Conservation (phyloP, 2,797 vertebrate genomes). For the Pangasius krempfi region DNA sequence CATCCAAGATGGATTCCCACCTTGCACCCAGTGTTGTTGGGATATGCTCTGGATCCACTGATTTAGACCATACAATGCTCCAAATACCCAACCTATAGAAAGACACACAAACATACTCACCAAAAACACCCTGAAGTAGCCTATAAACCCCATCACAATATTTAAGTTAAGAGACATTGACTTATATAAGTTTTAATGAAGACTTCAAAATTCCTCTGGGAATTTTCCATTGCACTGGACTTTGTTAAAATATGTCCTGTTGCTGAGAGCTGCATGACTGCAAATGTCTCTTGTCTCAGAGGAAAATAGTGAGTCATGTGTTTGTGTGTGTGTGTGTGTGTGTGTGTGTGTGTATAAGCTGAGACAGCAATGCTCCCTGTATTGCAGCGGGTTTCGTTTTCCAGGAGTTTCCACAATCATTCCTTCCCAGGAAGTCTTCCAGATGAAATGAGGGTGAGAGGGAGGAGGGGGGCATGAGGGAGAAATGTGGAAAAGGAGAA, state of each 20-base stretch:
- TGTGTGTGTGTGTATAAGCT: slow-evolving; percentile 27
- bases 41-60: neutral
- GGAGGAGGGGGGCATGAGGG: slow-evolving; percentile 15
- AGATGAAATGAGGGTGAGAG: slow-evolving; percentile 42
- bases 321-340: slow-evolving; percentile 30
- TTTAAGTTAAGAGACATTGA: neutral
- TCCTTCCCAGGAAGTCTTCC: slow-evolving; percentile 61
- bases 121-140: neutral
- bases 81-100: neutral
- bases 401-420: slow-evolving; percentile 79
- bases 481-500: slow-evolving; percentile 25
- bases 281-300: slow-evolving; percentile 12
- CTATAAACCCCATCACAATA: neutral
- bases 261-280: neutral
- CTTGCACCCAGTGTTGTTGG: neutral
- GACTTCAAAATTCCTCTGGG: slow-evolving; percentile 16
- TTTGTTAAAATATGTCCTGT: slow-evolving; percentile 21
- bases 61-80: neutral
- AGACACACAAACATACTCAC: neutral
- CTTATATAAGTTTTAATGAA: slow-evolving; percentile 3
- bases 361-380: slow-evolving; percentile 44
- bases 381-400: slow-evolving; percentile 57
- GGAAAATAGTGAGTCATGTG: slow-evolving; percentile 14
- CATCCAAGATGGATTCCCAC: too few species aligned
- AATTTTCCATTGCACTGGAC: neutral